A percentile compares a stretch with the other conserved stretches of the same genome.
Conservation (phyloP, 2,113 vertebrate genomes). For the Podarcis cretensis region DNA sequence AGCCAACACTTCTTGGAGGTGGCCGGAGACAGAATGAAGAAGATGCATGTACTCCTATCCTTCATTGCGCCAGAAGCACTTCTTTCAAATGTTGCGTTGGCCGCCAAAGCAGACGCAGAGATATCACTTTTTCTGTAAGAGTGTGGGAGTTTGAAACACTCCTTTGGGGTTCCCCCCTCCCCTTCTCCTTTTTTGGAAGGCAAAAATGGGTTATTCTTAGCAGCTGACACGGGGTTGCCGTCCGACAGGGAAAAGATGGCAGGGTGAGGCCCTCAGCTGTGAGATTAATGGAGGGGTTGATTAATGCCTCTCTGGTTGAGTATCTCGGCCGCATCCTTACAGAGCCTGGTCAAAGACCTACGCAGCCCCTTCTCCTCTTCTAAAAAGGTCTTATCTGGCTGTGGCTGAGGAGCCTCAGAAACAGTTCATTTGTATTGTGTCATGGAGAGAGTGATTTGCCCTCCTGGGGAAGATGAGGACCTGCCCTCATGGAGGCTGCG, state of each 20-base stretch:
- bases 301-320: not conserved
- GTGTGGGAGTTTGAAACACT: not conserved
- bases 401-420: conserved; percentile 35
- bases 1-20: too few relatives aligned
- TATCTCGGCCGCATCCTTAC: not conserved
- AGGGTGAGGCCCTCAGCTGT: rapidly evolving
- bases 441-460: not conserved
- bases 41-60: not conserved
- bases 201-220: not conserved
- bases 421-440: conserved; percentile 37
- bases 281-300: conserved; percentile 34
- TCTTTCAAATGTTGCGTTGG: not conserved
- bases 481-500: not conserved
- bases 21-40: not conserved
- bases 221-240: not conserved
- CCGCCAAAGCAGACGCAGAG: not conserved
- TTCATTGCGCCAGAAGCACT: not conserved
- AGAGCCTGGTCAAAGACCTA: rapidly evolving
- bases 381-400: conserved; percentile 27
- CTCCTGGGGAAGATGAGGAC: too few relatives aligned
- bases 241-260: not conserved
- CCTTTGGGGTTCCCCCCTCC: too few relatives aligned
- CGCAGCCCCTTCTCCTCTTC: not conserved
- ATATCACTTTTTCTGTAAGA: conserved; percentile 23
- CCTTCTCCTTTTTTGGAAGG: too few relatives aligned